Percentiles rank a stretch among this genome's conserved stretches.
Conservation (phyloP, 2,797 vertebrate genomes). For the Propithecus perrieri region DNA sequence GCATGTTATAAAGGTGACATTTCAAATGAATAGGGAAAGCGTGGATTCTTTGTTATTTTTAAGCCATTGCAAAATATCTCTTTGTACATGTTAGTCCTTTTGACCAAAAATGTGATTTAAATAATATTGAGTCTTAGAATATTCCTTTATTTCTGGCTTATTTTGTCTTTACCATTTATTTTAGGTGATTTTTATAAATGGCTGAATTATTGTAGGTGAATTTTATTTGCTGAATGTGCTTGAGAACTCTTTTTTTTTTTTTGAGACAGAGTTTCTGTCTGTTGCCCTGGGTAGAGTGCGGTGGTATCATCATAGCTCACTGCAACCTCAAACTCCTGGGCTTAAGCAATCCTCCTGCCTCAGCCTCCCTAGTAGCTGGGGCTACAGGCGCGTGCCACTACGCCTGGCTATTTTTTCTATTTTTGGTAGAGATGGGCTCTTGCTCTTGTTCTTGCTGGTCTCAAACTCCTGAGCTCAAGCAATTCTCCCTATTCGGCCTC, state of each 20-base stretch:
- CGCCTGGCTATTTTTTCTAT: background rate
- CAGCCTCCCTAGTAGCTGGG: background rate
- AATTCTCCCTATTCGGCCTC: background rate
- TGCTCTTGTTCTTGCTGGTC: background rate
- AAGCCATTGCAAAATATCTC: background rate
- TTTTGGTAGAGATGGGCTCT: background rate
- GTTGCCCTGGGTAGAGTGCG: background rate
- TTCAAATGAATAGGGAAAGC: constrained; percentile 18
- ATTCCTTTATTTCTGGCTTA: background rate
- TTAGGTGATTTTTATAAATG: constrained; percentile 44
- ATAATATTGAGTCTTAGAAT: constrained; percentile 12
- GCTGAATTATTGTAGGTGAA: background rate
- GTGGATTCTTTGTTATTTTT: constrained; percentile 55
- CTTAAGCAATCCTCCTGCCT: background rate
- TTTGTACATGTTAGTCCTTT: constrained; percentile 8
- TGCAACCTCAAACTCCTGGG: background rate
- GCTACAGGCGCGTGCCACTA: background rate
- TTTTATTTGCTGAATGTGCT: constrained; percentile 33
- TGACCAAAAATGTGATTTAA: constrained; percentile 34
- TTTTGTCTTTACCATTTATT: background rate
- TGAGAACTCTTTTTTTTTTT: background rate
- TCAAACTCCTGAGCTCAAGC: background rate
- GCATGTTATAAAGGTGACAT: constrained; percentile 30
- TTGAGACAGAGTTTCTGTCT: background rate
- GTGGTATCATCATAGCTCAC: background rate